These are phyloP conservation scores for Peromyscus leucopus DNA, from an alignment of 2,113 vertebrate species.

Conservation along the genomic window DNA sequence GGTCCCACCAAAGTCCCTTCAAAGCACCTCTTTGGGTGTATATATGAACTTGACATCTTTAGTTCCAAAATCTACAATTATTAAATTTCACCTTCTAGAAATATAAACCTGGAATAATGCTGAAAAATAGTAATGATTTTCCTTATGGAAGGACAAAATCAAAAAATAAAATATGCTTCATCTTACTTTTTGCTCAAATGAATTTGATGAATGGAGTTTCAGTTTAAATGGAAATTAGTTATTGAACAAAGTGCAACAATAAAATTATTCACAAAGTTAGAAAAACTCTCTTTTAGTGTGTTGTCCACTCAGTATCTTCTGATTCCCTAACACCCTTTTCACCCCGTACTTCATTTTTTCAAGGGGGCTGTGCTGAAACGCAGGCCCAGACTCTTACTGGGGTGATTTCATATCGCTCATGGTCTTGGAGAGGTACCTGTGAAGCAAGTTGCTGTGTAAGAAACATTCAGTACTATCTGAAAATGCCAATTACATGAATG, in stretches of 20 bases:
- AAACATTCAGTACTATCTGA: not conserved
- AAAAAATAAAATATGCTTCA: conserved; percentile 42
- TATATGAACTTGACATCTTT: conserved; percentile 22
- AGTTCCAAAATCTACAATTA: not conserved
- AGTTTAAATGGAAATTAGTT: conserved; percentile 41
- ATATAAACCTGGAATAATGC: not conserved
- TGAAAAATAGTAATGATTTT: not conserved
- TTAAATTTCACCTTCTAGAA: not conserved
- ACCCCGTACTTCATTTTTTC: not conserved
- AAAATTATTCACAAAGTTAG: conserved; percentile 42
- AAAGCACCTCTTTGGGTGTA: too few species aligned
- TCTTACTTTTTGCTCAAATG: conserved; percentile 21
- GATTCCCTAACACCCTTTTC: conserved; percentile 26
- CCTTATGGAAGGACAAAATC: not conserved
- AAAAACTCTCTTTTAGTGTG: not conserved
- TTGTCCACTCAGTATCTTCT: conserved; percentile 11
- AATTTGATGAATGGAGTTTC: not conserved
- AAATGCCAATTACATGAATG: conserved; percentile 32
- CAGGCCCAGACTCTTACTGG: not conserved
- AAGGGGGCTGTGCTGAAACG: not conserved
- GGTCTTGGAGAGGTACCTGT: not conserved
- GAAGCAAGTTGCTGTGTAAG: conserved; percentile 36
- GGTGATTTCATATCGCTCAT: not conserved
- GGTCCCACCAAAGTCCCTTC: not conserved
- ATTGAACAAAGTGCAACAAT: conserved; percentile 30